phyloP scores from a whole-genome alignment of 2,797 vertebrate species.

The Botia almorhae region DNA sequence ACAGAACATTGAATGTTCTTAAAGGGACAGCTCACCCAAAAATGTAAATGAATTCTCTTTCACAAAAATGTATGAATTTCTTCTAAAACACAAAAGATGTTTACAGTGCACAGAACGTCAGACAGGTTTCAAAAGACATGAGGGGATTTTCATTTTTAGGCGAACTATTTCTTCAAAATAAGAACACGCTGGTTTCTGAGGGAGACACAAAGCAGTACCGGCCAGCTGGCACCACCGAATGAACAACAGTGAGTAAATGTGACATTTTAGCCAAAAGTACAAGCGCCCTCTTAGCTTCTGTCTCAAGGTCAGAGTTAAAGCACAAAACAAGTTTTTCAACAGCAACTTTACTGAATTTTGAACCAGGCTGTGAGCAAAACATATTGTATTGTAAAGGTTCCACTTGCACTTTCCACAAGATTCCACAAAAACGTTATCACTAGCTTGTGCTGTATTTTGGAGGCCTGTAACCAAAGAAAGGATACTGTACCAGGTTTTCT shows the following conservation, averaged over 20 bases:
- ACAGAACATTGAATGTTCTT: not conserved
- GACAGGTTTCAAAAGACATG: not conserved
- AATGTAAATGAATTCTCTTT: not conserved
- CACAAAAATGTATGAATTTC: not conserved
- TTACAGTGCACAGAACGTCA: too few relatives aligned
- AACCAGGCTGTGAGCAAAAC: not conserved
- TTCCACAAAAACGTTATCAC: not conserved
- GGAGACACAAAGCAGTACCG: too few relatives aligned
- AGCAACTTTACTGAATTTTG: not conserved
- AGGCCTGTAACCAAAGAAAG: too few relatives aligned
- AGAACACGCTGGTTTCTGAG: too few relatives aligned
- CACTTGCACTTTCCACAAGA: too few relatives aligned
- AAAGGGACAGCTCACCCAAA: not conserved
- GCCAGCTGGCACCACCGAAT: conserved; percentile 24
- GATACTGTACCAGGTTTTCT: too few relatives aligned
- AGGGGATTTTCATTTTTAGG: not conserved
- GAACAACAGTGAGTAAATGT: conserved; percentile 28
- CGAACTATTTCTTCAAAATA: not conserved
- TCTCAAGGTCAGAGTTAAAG: conserved; percentile 26
- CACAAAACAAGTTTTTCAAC: conserved; percentile 20
- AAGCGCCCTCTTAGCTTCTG: conserved; percentile 16
- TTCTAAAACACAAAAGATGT: not conserved
- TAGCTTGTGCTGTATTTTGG: not conserved
- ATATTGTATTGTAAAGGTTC: not conserved
- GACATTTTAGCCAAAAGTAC: conserved; percentile 30